A percentile compares a stretch with the other conserved stretches of the same genome.
Evolutionary conservation across 2,888 invertebrate genomes (phyloP).

Genomic region (Lepidocyrtoides sp.): DNA sequence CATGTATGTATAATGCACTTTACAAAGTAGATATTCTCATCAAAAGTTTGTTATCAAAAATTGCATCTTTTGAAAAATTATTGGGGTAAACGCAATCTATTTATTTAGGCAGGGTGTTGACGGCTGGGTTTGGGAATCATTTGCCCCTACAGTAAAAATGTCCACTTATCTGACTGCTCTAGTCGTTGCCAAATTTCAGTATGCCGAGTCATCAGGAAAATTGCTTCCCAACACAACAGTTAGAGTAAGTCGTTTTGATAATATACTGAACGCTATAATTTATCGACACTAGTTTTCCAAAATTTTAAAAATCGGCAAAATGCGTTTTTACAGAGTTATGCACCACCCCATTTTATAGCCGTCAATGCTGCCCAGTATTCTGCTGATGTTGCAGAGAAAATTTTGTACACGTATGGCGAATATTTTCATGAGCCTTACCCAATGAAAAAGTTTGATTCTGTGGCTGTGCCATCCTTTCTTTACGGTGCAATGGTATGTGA

Average conservation of each 20-base stretch:
- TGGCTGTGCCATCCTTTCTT: slow-evolving; percentile 78
- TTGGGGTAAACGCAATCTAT: neutral
- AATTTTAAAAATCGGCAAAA: neutral
- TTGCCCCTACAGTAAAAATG: slow-evolving; percentile 70
- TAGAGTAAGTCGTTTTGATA: slow-evolving; percentile 53
- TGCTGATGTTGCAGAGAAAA: slow-evolving; percentile 67
- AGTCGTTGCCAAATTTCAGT: slow-evolving; percentile 80
- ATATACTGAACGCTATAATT: neutral
- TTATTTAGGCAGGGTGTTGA: neutral
- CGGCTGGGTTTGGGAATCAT: slow-evolving; percentile 80
- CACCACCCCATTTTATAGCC: slow-evolving; percentile 81
- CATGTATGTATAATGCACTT: slow-evolving; percentile 53
- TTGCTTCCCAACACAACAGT: slow-evolving; percentile 66
- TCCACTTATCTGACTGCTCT: slow-evolving; percentile 80
- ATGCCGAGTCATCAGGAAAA: slow-evolving; percentile 49
- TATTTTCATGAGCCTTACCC: slow-evolving; percentile 70
- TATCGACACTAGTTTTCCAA: neutral
- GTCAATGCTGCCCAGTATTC: slow-evolving; percentile 68
- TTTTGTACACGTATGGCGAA: slow-evolving; percentile 62
- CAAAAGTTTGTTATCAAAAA: too few relatives aligned
- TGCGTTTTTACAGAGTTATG: slow-evolving; percentile 69
- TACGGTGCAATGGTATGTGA: slow-evolving; percentile 71
- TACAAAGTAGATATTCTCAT: neutral
- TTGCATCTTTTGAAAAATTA: too few relatives aligned
- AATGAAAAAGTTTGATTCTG: slow-evolving; percentile 75